Evolutionary conservation across 2,797 vertebrate genomes (phyloP).

Genomic region (Bovichtus diacanthus): DNA sequence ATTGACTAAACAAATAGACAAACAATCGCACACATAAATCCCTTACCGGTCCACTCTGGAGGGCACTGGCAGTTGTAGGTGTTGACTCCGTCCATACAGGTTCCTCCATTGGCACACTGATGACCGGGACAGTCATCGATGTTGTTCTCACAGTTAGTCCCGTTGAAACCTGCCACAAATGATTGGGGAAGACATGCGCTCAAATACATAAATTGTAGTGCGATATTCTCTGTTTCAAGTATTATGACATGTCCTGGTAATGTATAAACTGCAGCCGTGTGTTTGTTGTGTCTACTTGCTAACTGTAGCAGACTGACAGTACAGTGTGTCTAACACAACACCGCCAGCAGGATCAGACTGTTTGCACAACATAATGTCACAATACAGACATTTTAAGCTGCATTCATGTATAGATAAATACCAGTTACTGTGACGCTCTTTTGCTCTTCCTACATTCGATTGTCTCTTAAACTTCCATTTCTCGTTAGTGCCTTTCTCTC

Average conservation of each 20-base stretch:
- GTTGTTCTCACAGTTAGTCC: conserved; percentile 92
- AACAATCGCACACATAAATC: neutral
- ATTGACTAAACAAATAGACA: neutral
- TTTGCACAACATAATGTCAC: conserved; percentile 71
- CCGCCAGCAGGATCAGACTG: conserved; percentile 49
- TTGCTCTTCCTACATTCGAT: neutral
- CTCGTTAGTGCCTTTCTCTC: neutral
- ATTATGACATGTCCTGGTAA: conserved; percentile 6
- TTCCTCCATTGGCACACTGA: conserved; percentile 92
- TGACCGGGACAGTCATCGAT: conserved; percentile 94
- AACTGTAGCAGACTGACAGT: conserved; percentile 46
- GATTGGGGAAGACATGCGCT: neutral
- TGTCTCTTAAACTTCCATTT: neutral
- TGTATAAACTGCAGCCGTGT: conserved; percentile 42
- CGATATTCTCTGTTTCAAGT: neutral
- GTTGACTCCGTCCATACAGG: conserved; percentile 95
- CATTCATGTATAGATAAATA: conserved; percentile 23
- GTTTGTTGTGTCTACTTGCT: conserved; percentile 46
- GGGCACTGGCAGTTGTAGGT: conserved; percentile 97
- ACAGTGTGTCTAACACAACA: conserved; percentile 39
- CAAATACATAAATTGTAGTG: neutral
- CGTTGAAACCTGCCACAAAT: conserved; percentile 89
- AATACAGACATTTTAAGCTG: conserved; percentile 26
- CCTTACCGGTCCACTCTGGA: conserved; percentile 94
- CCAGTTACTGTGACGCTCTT: neutral